Percentiles rank a stretch among this genome's conserved stretches.
Evolutionary conservation across 1,140 invertebrate genomes (phyloP).

Genomic region (Triops cancriformis): DNA sequence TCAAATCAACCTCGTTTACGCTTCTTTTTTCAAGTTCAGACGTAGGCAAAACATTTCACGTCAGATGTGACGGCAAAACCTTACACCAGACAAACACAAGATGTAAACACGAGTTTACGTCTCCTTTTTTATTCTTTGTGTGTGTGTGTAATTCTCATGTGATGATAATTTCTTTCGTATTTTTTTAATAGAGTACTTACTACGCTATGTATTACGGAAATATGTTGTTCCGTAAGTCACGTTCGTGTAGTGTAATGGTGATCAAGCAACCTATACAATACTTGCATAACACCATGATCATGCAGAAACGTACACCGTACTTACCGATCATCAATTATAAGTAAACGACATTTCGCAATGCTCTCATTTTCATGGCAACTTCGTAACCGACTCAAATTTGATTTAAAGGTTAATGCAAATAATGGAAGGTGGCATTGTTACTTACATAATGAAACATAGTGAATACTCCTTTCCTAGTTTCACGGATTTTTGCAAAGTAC

Average conservation of each 20-base stretch:
- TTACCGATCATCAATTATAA: neutral
- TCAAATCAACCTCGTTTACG: too few species aligned
- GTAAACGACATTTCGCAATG: neutral
- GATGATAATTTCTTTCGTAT: neutral
- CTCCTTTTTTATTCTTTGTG: too few species aligned
- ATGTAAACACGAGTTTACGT: too few species aligned
- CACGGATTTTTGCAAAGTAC: neutral
- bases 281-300: neutral
- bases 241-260: neutral
- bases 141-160: too few species aligned
- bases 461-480: neutral
- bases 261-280: neutral
- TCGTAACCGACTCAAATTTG: neutral
- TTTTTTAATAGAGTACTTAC: neutral
- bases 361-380: neutral
- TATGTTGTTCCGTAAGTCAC: neutral
- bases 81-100: too few species aligned
- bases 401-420: neutral
- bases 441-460: neutral
- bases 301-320: neutral
- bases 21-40: too few species aligned
- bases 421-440: neutral
- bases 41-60: too few species aligned
- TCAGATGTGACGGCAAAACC: too few species aligned
- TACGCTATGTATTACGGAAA: neutral